Percentiles rank a stretch among this genome's conserved stretches.
Evolutionary conservation across 1,140 invertebrate species (phyloP).

Genomic region (Atta cephalotes): DNA sequence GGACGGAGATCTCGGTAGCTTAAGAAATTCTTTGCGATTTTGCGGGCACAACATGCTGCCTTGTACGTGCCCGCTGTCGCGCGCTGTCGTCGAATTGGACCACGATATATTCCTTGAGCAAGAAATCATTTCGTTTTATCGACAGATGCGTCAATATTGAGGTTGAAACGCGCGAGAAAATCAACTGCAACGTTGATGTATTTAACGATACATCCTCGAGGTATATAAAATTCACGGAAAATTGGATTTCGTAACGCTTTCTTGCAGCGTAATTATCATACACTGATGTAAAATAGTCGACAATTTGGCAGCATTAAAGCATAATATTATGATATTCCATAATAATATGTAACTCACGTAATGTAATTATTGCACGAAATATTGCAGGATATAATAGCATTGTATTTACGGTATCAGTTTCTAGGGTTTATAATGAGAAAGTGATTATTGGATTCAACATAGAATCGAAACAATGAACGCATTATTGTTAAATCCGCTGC

Average conservation of each 20-base stretch:
- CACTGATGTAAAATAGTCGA: background rate
- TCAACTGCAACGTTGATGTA: constrained; percentile 27
- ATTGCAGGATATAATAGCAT: constrained; percentile 2
- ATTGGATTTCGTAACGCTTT: background rate
- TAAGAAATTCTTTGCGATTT: constrained; percentile 34
- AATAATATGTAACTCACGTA: constrained; percentile 3
- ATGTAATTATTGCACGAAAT: constrained; percentile 19
- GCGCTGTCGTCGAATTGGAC: constrained; percentile 27
- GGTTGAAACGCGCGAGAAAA: background rate
- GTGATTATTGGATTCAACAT: constrained; percentile 27
- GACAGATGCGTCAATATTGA: background rate
- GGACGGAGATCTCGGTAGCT: constrained; percentile 19
- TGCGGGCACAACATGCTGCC: background rate
- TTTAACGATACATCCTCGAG: constrained; percentile 4
- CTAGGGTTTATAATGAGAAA: constrained; percentile 14
- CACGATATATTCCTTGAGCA: constrained; percentile 28
- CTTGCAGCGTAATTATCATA: background rate
- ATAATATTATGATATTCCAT: background rate
- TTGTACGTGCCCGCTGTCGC: constrained; percentile 36
- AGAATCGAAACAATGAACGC: constrained; percentile 29
- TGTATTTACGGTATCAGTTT: background rate
- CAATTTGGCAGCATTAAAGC: constrained; percentile 17
- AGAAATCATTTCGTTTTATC: constrained; percentile 48
- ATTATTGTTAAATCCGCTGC: constrained; percentile 14
- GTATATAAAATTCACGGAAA: background rate